A percentile compares a stretch with the other conserved stretches of the same genome.
Conservation (phyloP, 2,797 vertebrate genomes). For the Numenius phaeopus region DNA sequence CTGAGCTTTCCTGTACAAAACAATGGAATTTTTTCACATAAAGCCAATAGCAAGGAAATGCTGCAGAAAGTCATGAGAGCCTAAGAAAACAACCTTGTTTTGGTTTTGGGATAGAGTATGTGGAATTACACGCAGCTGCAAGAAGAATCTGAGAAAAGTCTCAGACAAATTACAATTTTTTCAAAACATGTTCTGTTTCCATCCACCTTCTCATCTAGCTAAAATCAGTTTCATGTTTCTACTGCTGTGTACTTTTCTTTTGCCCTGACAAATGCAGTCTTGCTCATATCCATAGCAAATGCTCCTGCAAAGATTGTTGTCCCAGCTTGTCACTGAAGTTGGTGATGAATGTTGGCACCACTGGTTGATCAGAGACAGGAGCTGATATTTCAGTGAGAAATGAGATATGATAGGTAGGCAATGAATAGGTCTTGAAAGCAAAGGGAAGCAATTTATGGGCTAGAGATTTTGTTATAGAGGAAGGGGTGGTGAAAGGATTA, state of each 20-base stretch:
- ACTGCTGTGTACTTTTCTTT: not conserved
- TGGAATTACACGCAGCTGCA: constrained; percentile 18
- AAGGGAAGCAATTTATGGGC: not conserved
- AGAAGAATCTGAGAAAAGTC: constrained; percentile 19
- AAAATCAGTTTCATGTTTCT: constrained; percentile 47
- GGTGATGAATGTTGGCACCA: constrained; percentile 64
- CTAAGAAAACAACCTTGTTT: not conserved
- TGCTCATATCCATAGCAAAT: constrained; percentile 60
- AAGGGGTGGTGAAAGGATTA: not conserved
- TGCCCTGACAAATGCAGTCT: constrained; percentile 59
- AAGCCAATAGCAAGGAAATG: not conserved
- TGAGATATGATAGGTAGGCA: constrained; percentile 44
- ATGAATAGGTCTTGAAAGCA: constrained; percentile 21
- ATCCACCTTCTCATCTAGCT: constrained; percentile 34
- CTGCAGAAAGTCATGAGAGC: not conserved
- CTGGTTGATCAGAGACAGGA: constrained; percentile 46
- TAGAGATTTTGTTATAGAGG: not conserved
- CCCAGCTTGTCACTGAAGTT: constrained; percentile 60
- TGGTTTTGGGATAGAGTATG: not conserved
- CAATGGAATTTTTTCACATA: not conserved
- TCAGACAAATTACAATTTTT: constrained; percentile 22
- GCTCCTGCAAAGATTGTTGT: constrained; percentile 63
- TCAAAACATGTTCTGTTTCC: constrained; percentile 39
- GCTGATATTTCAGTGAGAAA: constrained; percentile 57
- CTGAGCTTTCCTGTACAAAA: constrained; percentile 3